Evolutionary conservation across 2,113 vertebrate species (phyloP).

Genomic region (Tenebrosternarchus preto): DNA sequence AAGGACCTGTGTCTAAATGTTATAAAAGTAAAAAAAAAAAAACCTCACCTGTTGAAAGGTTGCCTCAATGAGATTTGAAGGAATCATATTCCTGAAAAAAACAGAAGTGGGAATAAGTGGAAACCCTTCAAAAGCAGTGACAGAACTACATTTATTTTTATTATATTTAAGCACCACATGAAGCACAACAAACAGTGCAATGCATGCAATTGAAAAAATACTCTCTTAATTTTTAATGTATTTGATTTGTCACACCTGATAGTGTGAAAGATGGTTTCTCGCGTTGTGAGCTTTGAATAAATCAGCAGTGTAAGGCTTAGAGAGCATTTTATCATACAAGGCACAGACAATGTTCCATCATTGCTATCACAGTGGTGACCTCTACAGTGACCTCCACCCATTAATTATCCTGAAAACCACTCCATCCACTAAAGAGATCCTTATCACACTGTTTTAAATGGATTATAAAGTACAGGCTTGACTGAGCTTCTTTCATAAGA

Average conservation of each 20-base stretch:
- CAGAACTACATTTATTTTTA: too few relatives aligned
- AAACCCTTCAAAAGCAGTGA: too few relatives aligned
- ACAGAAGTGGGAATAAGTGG: neutral
- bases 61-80: conserved; percentile 86
- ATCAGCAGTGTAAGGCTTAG: neutral
- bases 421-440: conserved; percentile 70
- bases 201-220: neutral
- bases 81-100: conserved; percentile 86
- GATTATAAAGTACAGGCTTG: conserved; percentile 58
- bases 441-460: conserved; percentile 62
- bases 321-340: neutral
- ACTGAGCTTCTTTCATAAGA: conserved; percentile 34
- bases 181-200: too few relatives aligned
- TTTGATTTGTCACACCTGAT: neutral
- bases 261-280: too few relatives aligned
- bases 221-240: neutral
- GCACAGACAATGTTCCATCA: conserved; percentile 39
- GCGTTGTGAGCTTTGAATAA: neutral
- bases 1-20: too few relatives aligned
- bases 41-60: conserved; percentile 84
- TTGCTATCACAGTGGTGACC: conserved; percentile 30
- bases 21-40: neutral
- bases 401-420: conserved; percentile 64
- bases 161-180: too few relatives aligned
- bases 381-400: conserved; percentile 55